These are phyloP conservation scores for Diplolepis rosae DNA, from an alignment of 2,888 invertebrate genomes.

Conservation along the genomic window DNA sequence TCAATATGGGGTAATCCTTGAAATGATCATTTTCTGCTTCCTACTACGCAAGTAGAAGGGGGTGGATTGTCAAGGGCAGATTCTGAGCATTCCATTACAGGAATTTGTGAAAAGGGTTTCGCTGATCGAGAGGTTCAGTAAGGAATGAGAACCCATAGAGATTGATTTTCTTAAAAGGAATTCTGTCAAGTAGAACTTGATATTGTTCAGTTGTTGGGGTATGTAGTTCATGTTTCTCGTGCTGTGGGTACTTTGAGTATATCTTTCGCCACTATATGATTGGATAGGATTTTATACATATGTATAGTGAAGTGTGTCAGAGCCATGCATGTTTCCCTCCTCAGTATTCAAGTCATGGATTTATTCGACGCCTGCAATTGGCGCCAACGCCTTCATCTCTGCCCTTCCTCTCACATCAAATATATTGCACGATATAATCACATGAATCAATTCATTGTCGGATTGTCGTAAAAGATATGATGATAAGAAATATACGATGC, in stretches of 20 bases:
- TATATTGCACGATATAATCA: constrained; percentile 24
- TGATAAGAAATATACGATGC: not conserved
- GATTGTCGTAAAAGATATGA: constrained; percentile 12
- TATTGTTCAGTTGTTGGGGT: not conserved
- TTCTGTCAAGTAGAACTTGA: not conserved
- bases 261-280: constrained; percentile 21
- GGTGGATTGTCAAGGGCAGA: not conserved
- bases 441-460: constrained; percentile 23
- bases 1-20: no score
- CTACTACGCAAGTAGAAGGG: not conserved
- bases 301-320: not conserved
- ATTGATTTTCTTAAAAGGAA: not conserved
- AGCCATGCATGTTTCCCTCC: not conserved
- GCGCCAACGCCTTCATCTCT: constrained; percentile 21
- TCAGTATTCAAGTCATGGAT: constrained; percentile 24
- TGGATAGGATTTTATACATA: constrained; percentile 14
- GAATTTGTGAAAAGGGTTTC: not conserved
- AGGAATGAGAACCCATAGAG: not conserved
- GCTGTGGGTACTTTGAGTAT: constrained; percentile 23
- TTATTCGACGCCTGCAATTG: constrained; percentile 29
- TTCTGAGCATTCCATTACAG: not conserved
- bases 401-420: constrained; percentile 8
- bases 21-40: not conserved
- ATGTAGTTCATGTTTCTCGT: not conserved
- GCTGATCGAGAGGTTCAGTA: not conserved